Conservation (phyloP, 2,888 invertebrate species). For the Brachypterus glaber region DNA sequence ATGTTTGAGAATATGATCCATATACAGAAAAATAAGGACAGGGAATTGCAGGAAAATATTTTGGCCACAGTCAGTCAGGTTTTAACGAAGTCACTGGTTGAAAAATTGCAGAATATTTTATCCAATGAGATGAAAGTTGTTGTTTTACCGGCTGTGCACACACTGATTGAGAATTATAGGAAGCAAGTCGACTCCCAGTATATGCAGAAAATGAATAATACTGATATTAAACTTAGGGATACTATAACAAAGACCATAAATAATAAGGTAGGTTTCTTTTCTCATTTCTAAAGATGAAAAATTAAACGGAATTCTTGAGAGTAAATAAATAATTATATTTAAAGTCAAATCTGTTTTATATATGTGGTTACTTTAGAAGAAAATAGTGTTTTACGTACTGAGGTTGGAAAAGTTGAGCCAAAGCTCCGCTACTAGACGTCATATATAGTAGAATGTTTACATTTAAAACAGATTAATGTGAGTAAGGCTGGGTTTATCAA, state of each 20-base stretch:
- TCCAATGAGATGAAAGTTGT: slow-evolving; percentile 48
- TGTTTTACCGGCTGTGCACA: slow-evolving; percentile 49
- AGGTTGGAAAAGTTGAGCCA: too few relatives aligned
- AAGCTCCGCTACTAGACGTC: too few relatives aligned
- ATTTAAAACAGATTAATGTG: too few relatives aligned
- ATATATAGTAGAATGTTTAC: too few relatives aligned
- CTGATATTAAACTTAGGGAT: slow-evolving; percentile 67
- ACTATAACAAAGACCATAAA: slow-evolving; percentile 70
- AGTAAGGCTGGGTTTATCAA: too few relatives aligned
- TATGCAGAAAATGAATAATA: slow-evolving; percentile 58
- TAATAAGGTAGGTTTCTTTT: slow-evolving; percentile 62
- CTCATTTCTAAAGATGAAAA: too few relatives aligned
- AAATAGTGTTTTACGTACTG: too few relatives aligned
- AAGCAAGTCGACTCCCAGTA: slow-evolving; percentile 65
- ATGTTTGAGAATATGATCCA: slow-evolving; percentile 35
- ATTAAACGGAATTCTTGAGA: neutral
- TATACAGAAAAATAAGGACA: slow-evolving; percentile 42
- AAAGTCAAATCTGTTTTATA: too few relatives aligned
- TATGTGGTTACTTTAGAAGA: too few relatives aligned
- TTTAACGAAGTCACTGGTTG: slow-evolving; percentile 32
- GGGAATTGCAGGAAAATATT: slow-evolving; percentile 44
- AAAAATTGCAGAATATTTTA: slow-evolving; percentile 48
- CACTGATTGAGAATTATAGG: slow-evolving; percentile 63
- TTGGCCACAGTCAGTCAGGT: slow-evolving; percentile 47
- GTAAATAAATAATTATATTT: slow-evolving; percentile 4